Evolutionary conservation across 2,888 invertebrate species (phyloP), one percentile per base, ranked within the genome.

Genomic region (Dryobotodes eremita): DNA sequence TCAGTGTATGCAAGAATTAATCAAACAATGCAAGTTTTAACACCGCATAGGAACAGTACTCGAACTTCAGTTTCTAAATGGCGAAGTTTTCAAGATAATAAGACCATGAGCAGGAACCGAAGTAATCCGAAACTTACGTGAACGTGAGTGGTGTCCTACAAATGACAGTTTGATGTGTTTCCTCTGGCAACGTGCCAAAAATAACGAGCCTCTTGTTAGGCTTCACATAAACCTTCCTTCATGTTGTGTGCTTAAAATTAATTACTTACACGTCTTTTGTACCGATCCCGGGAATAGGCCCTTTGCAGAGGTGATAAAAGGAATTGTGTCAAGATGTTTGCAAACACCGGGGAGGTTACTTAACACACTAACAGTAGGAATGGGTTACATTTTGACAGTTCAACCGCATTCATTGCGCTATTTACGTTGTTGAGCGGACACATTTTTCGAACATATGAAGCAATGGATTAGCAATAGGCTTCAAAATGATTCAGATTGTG

Each of bases 161-260:
- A 82, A 89, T 90, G 87, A 88, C 89, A 89, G 90, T 89, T 89
- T 83, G 80, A 89, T 84, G 86, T 79, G 74, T 85, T 77, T 75
- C 61, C 80, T 73, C 73, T 90, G 89, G 90, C 83, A 78, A 50
- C 74, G 69, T 82, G 90, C 89, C 89, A 90, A 85, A 89, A 85
- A 83, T 87, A 87, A 85, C 80, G 72, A 82, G 71, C 79, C 83
- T 80, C 76, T 78, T 85, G 79, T 86, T 86, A 77, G 82, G 71
- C 71, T 85, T 75, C 73, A 81, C 80, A 87, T 89, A 88, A 85
- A 86, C 80, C 73, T 79, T 77, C 70, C 46, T 80, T 88, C 64
- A 72, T 79, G 68, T 69, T 72, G 71, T 75, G 75, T 83, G 68
- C 78, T 82, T 78, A 70, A 77, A 86, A 77, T 83, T 84, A 80